Evolutionary conservation across 2,888 invertebrate species (phyloP), one percentile per base, ranked within the genome.

Genomic region (Aricia artaxerxes): DNA sequence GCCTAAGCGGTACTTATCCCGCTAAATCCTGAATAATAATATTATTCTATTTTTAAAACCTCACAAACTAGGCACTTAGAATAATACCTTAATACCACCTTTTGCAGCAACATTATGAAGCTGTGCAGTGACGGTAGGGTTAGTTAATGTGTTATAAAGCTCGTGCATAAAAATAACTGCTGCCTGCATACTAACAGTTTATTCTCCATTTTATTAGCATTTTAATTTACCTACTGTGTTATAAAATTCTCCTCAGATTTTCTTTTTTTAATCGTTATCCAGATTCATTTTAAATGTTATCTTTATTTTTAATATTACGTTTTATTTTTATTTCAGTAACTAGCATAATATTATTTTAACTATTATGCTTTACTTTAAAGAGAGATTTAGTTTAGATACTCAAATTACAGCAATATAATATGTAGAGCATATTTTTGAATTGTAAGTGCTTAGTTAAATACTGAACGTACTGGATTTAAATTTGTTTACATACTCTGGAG

Each of bases 111-210:
- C 69, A 69, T 69, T 69, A 69, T 69, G 16, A 38, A 69, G 38
- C 69, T 64, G 9, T 9, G 38, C 35, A 13, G 13, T 38, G 69
- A 38, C 35, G 35, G 4, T 38, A 16, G 35, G 69, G 69, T 9
- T 35, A 35, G 35, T 16, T 69, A 35, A 35, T 69, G 69, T 69
- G 13, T 69, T 69, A 64, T 69, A 69, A 69, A 69, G 69, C 35
- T 69, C 69, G 38, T 69, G 69, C 69, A 69, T 69, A 69, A 69
- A 69, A 69, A 35, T 69, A 69, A 69, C 35, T 69, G 35, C 35
- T 35, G 35, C 69, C 69, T 35, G 69, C 35, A 69, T 69, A 24
- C 24, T 24, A 24, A 24, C 0, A 69, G 13, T 38, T 13, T 35
- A 69, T 69, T 38, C 4, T 69, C 64, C 11, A 69, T 4, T 69